Percentiles rank a stretch among this genome's conserved stretches.
These are phyloP conservation scores for Ptilorrhoa leucosticta DNA, from an alignment of 2,113 vertebrate genomes.

Conservation along the genomic window DNA sequence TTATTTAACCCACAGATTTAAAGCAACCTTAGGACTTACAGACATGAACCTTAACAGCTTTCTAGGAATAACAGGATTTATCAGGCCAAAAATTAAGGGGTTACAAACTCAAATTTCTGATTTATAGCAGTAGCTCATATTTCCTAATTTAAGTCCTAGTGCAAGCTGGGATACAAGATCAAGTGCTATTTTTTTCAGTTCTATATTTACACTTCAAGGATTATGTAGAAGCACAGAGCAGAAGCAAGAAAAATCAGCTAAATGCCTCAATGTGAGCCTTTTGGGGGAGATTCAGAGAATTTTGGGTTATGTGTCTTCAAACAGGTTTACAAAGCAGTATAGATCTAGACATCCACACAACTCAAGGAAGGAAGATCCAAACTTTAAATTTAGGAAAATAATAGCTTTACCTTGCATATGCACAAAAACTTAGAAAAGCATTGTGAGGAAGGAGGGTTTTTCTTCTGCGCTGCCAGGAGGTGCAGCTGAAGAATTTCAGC, in stretches of 20 bases:
- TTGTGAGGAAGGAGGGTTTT: rapidly evolving
- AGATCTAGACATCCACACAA: background rate
- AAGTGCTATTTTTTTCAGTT: conserved; percentile 24
- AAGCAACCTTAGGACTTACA: background rate
- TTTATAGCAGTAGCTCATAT: background rate
- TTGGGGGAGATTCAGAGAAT: background rate
- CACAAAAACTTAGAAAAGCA: background rate
- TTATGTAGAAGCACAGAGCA: background rate
- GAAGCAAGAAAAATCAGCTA: background rate
- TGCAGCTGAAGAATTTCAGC: background rate
- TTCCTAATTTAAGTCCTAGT: background rate
- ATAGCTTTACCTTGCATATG: background rate
- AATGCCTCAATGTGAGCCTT: background rate
- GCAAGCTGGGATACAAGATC: background rate
- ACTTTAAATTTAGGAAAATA: background rate
- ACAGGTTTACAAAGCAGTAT: background rate
- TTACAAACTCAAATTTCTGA: background rate
- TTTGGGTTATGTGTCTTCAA: background rate
- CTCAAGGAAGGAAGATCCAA: background rate
- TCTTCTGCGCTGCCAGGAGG: background rate
- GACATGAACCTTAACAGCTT: background rate
- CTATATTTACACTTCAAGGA: conserved; percentile 46
- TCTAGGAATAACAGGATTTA: background rate
- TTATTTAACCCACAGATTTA: background rate
- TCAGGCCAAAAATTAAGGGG: background rate